These are phyloP conservation scores for Philereme transversata DNA, from an alignment of 2,888 invertebrate genomes.

Conservation along the genomic window DNA sequence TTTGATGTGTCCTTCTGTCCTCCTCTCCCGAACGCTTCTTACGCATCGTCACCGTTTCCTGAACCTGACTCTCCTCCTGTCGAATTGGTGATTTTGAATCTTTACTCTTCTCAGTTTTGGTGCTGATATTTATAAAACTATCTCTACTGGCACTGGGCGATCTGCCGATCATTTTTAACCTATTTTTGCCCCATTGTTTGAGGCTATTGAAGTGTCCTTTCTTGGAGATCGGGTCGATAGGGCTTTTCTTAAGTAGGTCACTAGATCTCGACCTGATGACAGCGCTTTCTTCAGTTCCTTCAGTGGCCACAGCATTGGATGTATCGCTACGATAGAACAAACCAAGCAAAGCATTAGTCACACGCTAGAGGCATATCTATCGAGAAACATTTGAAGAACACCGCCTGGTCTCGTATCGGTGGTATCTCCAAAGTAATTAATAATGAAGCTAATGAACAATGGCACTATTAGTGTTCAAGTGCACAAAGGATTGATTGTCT, in stretches of 20 bases:
- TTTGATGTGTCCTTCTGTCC: conserved; percentile 88
- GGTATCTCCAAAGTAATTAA: conserved; percentile 72
- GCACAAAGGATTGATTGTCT: conserved; percentile 73
- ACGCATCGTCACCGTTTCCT: conserved; percentile 87
- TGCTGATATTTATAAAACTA: conserved; percentile 67
- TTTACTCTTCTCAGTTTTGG: conserved; percentile 68
- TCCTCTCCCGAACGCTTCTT: conserved; percentile 85
- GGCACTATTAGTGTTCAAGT: conserved; percentile 81
- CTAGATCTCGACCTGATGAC: conserved; percentile 89
- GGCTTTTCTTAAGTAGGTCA: conserved; percentile 89
- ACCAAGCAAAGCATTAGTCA: conserved; percentile 85
- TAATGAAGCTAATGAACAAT: conserved; percentile 80
- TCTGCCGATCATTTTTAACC: conserved; percentile 89
- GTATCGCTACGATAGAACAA: conserved; percentile 83
- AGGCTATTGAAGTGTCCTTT: conserved; percentile 90
- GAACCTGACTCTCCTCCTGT: conserved; percentile 84
- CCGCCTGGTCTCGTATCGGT: conserved; percentile 77
- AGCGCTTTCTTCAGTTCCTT: conserved; percentile 80
- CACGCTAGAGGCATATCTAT: conserved; percentile 80
- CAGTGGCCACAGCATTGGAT: conserved; percentile 79
- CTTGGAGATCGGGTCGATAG: conserved; percentile 81
- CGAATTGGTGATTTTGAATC: conserved; percentile 68
- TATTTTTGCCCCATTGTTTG: conserved; percentile 93
- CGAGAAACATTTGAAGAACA: conserved; percentile 65
- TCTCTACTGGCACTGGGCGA: conserved; percentile 83